Evolutionary conservation across 2,797 vertebrate genomes (phyloP).

Genomic region (Diplodus puntazzo): DNA sequence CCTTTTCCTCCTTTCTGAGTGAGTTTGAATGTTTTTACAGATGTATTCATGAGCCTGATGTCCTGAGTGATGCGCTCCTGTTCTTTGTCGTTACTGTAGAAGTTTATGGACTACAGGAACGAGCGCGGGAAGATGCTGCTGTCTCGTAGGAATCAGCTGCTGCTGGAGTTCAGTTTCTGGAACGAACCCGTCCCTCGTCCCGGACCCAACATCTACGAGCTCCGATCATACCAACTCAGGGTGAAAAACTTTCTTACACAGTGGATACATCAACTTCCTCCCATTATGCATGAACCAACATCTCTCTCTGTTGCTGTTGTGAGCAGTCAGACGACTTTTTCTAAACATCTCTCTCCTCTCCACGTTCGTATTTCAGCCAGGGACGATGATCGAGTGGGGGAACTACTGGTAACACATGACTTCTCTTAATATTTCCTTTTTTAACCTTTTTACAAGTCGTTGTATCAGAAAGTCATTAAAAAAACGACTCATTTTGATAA

Average conservation of each 20-base stretch:
- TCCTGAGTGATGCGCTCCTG: not conserved
- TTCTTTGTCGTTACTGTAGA: slow-evolving; percentile 78
- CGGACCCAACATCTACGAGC: slow-evolving; percentile 96
- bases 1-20: not conserved
- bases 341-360: slow-evolving; percentile 9
- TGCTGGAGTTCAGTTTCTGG: slow-evolving; percentile 98
- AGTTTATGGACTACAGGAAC: slow-evolving; percentile 91
- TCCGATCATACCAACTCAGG: slow-evolving; percentile 94
- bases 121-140: slow-evolving; percentile 94
- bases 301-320: not conserved
- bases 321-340: not conserved
- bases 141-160: slow-evolving; percentile 94
- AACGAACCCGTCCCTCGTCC: slow-evolving; percentile 92
- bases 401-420: slow-evolving; percentile 92
- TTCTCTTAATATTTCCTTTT: not conserved
- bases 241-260: slow-evolving; percentile 71
- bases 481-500: not conserved
- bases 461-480: not conserved
- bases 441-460: too few species aligned
- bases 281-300: not conserved
- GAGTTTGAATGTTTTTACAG: not conserved
- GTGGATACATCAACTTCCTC: not conserved
- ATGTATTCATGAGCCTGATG: not conserved
- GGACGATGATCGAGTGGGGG: slow-evolving; percentile 99
- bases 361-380: slow-evolving; percentile 85